Conservation (phyloP, 2,797 vertebrate species). For the Sparus aurata region DNA sequence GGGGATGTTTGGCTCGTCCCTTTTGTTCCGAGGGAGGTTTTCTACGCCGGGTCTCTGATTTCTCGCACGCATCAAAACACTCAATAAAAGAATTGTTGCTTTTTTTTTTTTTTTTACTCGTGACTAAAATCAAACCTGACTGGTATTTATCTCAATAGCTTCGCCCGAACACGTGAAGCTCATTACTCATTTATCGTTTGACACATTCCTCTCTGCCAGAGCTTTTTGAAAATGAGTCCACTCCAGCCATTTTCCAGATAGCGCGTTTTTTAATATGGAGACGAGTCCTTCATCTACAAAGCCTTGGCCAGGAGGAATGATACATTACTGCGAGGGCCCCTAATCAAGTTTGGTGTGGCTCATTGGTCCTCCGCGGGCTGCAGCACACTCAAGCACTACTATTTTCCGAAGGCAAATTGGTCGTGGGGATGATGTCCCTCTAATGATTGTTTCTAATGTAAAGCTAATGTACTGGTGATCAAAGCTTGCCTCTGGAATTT, state of each 20-base stretch:
- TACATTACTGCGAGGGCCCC: conserved; percentile 66
- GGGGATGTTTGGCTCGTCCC: not conserved
- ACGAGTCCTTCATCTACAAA: conserved; percentile 64
- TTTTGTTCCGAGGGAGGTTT: too few species aligned
- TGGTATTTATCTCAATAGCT: conserved; percentile 26
- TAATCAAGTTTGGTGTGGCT: conserved; percentile 84
- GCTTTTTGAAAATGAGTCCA: conserved; percentile 58
- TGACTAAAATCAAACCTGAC: conserved; percentile 27
- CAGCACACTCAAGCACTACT: conserved; percentile 66
- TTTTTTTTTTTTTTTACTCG: not conserved
- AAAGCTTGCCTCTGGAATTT: conserved; percentile 76
- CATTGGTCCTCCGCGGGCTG: conserved; percentile 80
- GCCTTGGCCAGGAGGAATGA: conserved; percentile 69
- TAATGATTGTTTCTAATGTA: conserved; percentile 86
- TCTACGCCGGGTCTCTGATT: not conserved
- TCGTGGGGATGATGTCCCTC: conserved; percentile 80
- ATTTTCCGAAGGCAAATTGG: conserved; percentile 86
- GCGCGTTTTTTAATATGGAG: conserved; percentile 52
- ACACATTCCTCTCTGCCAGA: conserved; percentile 44
- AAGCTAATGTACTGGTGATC: conserved; percentile 85
- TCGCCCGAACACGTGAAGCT: conserved; percentile 31
- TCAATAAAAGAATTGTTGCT: too few species aligned
- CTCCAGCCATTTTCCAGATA: conserved; percentile 43
- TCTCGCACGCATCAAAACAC: not conserved
- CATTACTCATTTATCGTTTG: conserved; percentile 55